phyloP scores from a whole-genome alignment of 2,113 vertebrate genomes.

The Megalops atlanticus region DNA sequence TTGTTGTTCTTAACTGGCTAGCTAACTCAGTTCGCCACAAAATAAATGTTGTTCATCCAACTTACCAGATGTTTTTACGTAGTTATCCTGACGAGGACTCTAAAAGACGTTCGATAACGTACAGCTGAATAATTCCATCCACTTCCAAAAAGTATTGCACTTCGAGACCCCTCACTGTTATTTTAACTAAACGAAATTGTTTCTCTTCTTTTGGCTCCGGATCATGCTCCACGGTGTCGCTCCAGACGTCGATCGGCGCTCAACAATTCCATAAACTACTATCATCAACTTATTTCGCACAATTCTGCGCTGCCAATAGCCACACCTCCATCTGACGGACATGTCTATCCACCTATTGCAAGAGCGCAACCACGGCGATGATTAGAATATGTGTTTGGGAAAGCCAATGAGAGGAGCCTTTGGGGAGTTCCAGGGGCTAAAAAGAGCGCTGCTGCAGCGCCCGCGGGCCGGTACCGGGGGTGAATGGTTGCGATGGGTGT shows the following conservation, averaged over 20 bases:
- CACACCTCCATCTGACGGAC: not conserved
- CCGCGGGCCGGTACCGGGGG: no score
- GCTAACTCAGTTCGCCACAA: no score
- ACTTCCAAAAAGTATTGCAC: slow-evolving; percentile 1
- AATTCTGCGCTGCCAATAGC: not conserved
- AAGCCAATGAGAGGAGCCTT: not conserved
- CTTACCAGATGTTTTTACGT: not conserved
- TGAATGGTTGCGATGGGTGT: no score
- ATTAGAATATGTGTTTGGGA: not conserved
- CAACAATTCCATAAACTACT: slow-evolving; percentile 6
- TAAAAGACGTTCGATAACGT: not conserved
- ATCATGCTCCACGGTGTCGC: not conserved
- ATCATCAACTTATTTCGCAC: not conserved
- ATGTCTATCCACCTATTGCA: not conserved
- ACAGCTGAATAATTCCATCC: not conserved
- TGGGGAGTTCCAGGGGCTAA: not conserved
- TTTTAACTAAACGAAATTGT: not conserved
- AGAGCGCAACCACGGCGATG: not conserved
- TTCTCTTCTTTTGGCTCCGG: not conserved
- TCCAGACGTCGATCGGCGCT: not conserved
- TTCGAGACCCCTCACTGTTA: not conserved
- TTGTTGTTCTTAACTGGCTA: no score
- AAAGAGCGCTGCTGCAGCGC: not conserved
- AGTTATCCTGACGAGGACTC: not conserved
- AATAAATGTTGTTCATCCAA: not conserved